Conservation (phyloP, 37 sponge, comb jelly and placozoan species). For the Dysidea cf. avara region DNA sequence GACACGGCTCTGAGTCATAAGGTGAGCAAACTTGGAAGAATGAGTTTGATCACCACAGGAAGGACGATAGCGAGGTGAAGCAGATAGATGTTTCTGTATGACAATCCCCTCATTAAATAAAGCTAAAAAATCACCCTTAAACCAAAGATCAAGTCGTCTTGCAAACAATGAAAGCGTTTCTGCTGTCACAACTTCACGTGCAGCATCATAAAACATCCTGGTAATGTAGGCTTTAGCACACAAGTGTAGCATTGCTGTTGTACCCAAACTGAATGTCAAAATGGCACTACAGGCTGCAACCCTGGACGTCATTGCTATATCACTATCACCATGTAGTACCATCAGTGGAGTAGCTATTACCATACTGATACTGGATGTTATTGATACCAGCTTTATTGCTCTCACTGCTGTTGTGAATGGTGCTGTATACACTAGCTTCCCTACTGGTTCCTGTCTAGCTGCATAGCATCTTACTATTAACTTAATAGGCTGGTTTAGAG, state of each 20-base stretch:
- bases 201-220: conserved; percentile 31
- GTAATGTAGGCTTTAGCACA: conserved; percentile 73
- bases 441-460: too few relatives aligned
- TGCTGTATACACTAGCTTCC: conserved; percentile 57
- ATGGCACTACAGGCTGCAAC: conserved; percentile 49
- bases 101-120: too few relatives aligned
- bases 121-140: too few relatives aligned
- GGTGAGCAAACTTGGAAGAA: too few relatives aligned
- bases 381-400: conserved; percentile 76
- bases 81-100: too few relatives aligned
- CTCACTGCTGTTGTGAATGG: conserved; percentile 60
- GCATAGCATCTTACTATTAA: too few relatives aligned
- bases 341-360: conserved; percentile 59
- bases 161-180: conserved; percentile 61
- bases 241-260: conserved; percentile 82
- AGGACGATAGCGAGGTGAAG: too few relatives aligned
- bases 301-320: conserved; percentile 51
- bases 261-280: conserved; percentile 47
- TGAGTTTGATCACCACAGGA: too few relatives aligned
- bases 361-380: conserved; percentile 45
- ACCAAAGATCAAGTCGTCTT: too few relatives aligned
- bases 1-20: too few relatives aligned
- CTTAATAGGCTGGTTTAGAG: too few relatives aligned
- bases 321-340: conserved; percentile 44
- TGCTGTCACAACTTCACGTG: conserved; percentile 20